Conservation (phyloP, 1,140 invertebrate species). For the Mylabris phalerata region DNA sequence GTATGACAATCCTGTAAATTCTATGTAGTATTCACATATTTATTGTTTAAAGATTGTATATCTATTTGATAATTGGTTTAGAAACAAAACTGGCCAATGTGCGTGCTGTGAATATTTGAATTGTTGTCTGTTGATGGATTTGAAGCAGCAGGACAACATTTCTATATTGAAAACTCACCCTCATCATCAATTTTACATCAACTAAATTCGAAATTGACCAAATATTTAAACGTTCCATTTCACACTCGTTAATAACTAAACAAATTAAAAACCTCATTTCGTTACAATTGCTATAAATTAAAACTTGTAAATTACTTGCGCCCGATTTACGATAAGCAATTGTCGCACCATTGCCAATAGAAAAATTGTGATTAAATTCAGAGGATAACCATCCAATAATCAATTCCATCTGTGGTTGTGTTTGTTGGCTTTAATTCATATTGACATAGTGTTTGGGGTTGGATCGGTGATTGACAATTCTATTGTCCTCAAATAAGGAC, state of each 20-base stretch:
- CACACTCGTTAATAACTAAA: conserved; percentile 15
- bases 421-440: conserved; percentile 26
- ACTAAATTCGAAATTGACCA: conserved; percentile 22
- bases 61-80: conserved; percentile 21
- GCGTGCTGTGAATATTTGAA: conserved; percentile 8
- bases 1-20: conserved; percentile 4
- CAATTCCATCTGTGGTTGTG: conserved; percentile 16
- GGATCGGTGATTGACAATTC: conserved; percentile 11
- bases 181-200: background rate
- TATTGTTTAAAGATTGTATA: conserved; percentile 22
- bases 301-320: conserved; percentile 32
- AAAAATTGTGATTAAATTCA: conserved; percentile 33
- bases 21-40: conserved; percentile 19
- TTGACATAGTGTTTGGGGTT: conserved; percentile 19
- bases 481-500: conserved; percentile 5
- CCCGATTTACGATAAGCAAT: conserved; percentile 28
- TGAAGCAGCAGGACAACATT: no score
- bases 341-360: conserved; percentile 11
- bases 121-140: no score
- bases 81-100: conserved; percentile 9
- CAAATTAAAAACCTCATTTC: conserved; percentile 30
- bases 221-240: conserved; percentile 25
- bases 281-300: conserved; percentile 23
- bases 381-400: background rate
- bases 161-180: no score